Conservation (phyloP, 2,113 vertebrate genomes). For the Nannobrachium achirus region DNA sequence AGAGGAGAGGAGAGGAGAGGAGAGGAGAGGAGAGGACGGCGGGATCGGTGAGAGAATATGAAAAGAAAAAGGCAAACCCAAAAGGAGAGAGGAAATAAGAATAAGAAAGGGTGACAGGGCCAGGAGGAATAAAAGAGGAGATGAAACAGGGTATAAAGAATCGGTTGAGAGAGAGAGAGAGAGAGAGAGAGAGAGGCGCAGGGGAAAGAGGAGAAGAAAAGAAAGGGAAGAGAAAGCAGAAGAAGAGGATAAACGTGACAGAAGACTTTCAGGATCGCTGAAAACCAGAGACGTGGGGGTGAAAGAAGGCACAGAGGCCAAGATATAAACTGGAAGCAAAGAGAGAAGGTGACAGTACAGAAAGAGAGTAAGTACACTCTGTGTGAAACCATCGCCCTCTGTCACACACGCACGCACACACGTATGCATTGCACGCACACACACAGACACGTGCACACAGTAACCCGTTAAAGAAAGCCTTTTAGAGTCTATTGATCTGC, state of each 20-base stretch:
- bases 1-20: not conserved
- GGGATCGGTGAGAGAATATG: not conserved
- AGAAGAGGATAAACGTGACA: slow-evolving; percentile 44
- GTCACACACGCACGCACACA: slow-evolving; percentile 2
- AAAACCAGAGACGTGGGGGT: slow-evolving; percentile 14
- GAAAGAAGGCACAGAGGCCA: not conserved
- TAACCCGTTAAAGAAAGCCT: slow-evolving; percentile 40
- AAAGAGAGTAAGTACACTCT: slow-evolving; percentile 34
- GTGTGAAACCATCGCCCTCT: slow-evolving; percentile 11
- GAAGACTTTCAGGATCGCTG: slow-evolving; percentile 17
- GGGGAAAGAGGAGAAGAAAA: not conserved
- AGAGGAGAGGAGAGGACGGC: not conserved
- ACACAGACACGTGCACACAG: slow-evolving; percentile 23
- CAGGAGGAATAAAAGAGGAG: too few relatives aligned
- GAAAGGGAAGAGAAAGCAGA: not conserved
- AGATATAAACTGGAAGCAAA: slow-evolving; percentile 30
- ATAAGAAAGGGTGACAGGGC: not conserved
- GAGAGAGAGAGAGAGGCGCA: not conserved
- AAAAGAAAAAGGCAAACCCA: too few relatives aligned
- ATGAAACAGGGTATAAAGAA: not conserved
- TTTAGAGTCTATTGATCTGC: slow-evolving; percentile 53
- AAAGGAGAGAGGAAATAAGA: not conserved
- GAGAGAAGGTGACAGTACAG: slow-evolving; percentile 33
- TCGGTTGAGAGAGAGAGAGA: not conserved
- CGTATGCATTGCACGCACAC: slow-evolving; percentile 14